Evolutionary conservation across 2,888 invertebrate species (phyloP), one percentile per base, ranked within the genome.

Genomic region (Alcis repandata): DNA sequence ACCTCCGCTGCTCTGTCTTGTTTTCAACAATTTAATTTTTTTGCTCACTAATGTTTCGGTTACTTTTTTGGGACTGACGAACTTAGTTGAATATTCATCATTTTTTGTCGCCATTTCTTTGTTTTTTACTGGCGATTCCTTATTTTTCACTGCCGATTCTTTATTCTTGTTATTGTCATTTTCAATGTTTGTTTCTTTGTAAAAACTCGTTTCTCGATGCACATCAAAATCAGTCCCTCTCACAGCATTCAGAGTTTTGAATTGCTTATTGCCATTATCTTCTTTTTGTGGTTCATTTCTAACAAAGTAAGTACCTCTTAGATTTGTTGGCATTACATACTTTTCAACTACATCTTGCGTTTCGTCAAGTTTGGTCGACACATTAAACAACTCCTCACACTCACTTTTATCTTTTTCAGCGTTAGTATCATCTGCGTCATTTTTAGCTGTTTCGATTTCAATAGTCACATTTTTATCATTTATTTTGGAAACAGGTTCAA

Each of bases 1-100:
- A 58, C 71, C 80, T 41, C 90, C 83, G 59, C 78, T 83, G 11
- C 77, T 74, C 8, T 78, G 67, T 0, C 72, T 79, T 10, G 75
- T 70, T 68, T 84, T 83, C 0, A 84, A 65, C 2, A 85, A 82
- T 38, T 76, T 77, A 11, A 86, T 75, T 20, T 85, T 81, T 79
- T 82, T 86, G 57, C 63, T 82, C 0, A 85, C 79, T 20, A 85
- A 70, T 0, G 78, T 79, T 56, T 81, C 77, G 0, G 84, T 67
- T 10, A 73, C 59, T 63, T 75, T 75, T 36, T 66, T 59, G 0
- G 69, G 43, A 13, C 32, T 51, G 17, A 17, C 52, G 1, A 45
- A 27, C 48, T 61, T 22, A 10, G 22, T 36, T 19, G n/a, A 7
- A 9, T 10, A 1, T 22, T 57, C 58, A 15, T 45, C 48, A 41